Conservation (phyloP, 2,113 vertebrate species). For the Andinoacara biseriatus region DNA sequence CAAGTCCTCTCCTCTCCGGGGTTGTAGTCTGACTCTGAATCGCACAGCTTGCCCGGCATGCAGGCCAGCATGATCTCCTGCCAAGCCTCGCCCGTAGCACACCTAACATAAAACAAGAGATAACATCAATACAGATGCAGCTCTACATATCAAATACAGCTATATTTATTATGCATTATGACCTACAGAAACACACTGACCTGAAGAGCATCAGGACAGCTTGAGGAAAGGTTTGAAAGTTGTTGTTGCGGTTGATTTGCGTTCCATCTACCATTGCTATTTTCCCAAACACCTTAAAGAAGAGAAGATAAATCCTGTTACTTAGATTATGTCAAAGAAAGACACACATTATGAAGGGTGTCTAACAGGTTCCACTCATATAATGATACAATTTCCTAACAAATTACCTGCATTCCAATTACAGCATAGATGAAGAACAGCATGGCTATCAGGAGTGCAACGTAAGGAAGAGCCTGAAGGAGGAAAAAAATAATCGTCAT, state of each 20-base stretch:
- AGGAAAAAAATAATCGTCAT: background rate
- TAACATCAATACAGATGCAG: background rate
- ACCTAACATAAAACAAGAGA: constrained; percentile 75
- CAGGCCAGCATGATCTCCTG: constrained; percentile 99
- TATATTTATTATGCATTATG: background rate
- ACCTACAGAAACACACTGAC: constrained; percentile 68
- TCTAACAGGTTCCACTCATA: background rate
- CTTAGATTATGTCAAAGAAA: background rate
- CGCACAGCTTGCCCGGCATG: constrained; percentile 92
- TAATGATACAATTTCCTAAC: rapidly evolving
- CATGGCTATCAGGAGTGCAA: constrained; percentile 98
- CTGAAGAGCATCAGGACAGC: constrained; percentile 97
- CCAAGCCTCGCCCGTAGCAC: constrained; percentile 98
- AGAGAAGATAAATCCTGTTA: background rate
- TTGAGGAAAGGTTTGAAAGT: constrained; percentile 98
- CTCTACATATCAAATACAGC: background rate
- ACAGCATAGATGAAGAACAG: constrained; percentile 99
- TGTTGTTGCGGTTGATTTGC: constrained; percentile 99
- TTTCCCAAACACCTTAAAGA: constrained; percentile 94
- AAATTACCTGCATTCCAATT: constrained; percentile 96
- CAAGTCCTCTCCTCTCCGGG: constrained; percentile 92
- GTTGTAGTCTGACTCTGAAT: constrained; percentile 91
- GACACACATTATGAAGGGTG: background rate
- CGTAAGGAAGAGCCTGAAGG: constrained; percentile 93
- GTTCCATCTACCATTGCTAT: constrained; percentile 96